A percentile compares a stretch with the other conserved stretches of the same genome.
Evolutionary conservation across 2,113 vertebrate genomes (phyloP).

Genomic region (Aphyosemion australe): DNA sequence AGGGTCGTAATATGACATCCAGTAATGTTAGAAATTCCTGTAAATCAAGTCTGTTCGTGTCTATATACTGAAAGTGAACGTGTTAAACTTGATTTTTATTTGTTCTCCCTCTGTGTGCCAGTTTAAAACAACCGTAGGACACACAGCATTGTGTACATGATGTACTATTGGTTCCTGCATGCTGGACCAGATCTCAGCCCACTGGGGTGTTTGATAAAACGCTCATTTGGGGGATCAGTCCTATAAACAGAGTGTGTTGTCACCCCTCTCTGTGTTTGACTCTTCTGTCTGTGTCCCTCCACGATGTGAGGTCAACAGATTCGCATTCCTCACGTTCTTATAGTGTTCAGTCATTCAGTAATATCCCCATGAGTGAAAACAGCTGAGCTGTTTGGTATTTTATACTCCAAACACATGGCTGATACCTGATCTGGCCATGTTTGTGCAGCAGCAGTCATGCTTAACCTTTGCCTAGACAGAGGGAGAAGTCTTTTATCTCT

Average conservation of each 20-base stretch:
- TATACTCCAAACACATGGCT: neutral
- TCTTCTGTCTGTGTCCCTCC: neutral
- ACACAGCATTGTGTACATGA: neutral
- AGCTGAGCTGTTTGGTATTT: conserved; percentile 12
- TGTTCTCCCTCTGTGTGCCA: neutral
- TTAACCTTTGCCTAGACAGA: neutral
- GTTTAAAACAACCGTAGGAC: neutral
- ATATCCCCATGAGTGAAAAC: conserved; percentile 17
- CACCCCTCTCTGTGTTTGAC: neutral
- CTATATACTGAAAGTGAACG: neutral
- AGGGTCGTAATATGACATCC: neutral
- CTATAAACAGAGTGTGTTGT: neutral
- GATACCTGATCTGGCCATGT: neutral
- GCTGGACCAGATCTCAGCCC: neutral
- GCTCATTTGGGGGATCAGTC: neutral
- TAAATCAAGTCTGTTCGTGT: too few relatives aligned
- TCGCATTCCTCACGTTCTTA: conserved; percentile 31
- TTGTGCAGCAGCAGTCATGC: neutral
- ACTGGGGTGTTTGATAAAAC: neutral
- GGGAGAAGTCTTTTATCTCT: neutral
- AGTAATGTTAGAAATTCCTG: too few relatives aligned
- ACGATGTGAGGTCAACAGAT: neutral
- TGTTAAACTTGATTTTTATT: neutral
- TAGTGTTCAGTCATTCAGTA: conserved; percentile 8
- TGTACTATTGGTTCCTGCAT: neutral